Conservation (phyloP, 1,140 invertebrate genomes). For the Drosophila sp. region DNA sequence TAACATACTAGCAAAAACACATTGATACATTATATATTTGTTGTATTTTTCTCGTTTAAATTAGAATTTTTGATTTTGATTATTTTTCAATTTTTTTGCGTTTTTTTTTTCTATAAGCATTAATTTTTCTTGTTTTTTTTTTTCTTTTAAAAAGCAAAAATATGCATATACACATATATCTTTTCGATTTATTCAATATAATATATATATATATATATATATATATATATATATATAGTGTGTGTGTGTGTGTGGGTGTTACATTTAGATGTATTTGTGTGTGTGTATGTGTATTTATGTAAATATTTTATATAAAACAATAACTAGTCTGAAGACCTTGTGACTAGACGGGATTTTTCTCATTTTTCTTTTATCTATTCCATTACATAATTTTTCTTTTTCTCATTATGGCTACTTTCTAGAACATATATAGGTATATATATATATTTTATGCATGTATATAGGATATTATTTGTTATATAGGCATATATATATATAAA, state of each 20-base stretch:
- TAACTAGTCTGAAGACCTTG: slow-evolving; percentile 82
- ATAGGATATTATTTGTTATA: slow-evolving; percentile 8
- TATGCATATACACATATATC: slow-evolving; percentile 42
- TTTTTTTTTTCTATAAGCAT: slow-evolving; percentile 49
- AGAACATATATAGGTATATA: slow-evolving; percentile 17
- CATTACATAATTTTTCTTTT: slow-evolving; percentile 11
- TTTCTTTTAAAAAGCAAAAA: slow-evolving; percentile 49
- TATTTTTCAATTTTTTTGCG: slow-evolving; percentile 13
- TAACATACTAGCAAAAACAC: slow-evolving; percentile 68
- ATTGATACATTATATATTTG: slow-evolving; percentile 47
- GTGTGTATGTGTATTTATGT: slow-evolving; percentile 44
- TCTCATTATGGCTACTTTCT: slow-evolving; percentile 39
- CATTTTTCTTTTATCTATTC: slow-evolving; percentile 50
- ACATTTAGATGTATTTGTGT: slow-evolving; percentile 44
- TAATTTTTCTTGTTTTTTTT: slow-evolving; percentile 7
- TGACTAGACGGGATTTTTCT: slow-evolving; percentile 77
- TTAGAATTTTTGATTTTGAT: slow-evolving; percentile 18
- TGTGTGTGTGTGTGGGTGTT: slow-evolving; percentile 44
- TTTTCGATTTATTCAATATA: slow-evolving; percentile 42
- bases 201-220: slow-evolving; percentile 42
- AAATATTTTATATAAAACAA: slow-evolving; percentile 74
- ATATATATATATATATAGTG: slow-evolving; percentile 43
- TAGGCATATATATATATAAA: slow-evolving; percentile 8
- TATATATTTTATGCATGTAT: slow-evolving; percentile 26
- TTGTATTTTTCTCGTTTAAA: slow-evolving; percentile 33